These are phyloP conservation scores for Streblospio benedicti DNA, from an alignment of 1,140 invertebrate species.

Conservation along the genomic window DNA sequence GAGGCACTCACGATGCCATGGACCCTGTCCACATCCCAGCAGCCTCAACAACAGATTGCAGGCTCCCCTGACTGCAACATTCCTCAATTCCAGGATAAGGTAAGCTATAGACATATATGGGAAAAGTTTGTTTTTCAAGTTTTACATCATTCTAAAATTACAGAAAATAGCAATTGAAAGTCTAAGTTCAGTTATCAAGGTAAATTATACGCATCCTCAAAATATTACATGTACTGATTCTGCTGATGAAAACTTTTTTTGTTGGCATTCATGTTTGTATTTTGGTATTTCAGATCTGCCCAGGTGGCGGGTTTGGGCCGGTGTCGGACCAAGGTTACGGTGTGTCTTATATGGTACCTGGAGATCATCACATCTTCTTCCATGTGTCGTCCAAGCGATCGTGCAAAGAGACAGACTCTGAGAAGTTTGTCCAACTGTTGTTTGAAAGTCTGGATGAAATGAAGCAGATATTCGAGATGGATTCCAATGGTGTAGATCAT, in stretches of 20 bases:
- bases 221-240: not conserved
- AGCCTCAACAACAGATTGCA: constrained; percentile 51
- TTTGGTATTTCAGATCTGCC: constrained; percentile 58
- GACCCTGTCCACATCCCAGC: constrained; percentile 52
- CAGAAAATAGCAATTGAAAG: no score
- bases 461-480: no score
- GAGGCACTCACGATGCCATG: constrained; percentile 49
- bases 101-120: no score
- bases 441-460: constrained; percentile 6
- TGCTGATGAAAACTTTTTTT: no score
- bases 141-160: no score
- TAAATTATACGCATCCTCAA: no score
- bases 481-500: no score
- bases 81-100: constrained; percentile 43
- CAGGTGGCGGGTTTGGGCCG: constrained; percentile 95
- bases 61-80: constrained; percentile 47
- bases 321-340: constrained; percentile 96
- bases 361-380: constrained; percentile 91
- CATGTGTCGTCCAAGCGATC: constrained; percentile 92
- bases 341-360: constrained; percentile 95
- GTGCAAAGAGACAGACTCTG: constrained; percentile 66
- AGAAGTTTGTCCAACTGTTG: not conserved
- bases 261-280: not conserved
- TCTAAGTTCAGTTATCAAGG: no score
- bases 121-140: no score